Evolutionary conservation across 2,888 invertebrate species (phyloP), one percentile per base, ranked within the genome.

Genomic region (Dolichomitus sp.): DNA sequence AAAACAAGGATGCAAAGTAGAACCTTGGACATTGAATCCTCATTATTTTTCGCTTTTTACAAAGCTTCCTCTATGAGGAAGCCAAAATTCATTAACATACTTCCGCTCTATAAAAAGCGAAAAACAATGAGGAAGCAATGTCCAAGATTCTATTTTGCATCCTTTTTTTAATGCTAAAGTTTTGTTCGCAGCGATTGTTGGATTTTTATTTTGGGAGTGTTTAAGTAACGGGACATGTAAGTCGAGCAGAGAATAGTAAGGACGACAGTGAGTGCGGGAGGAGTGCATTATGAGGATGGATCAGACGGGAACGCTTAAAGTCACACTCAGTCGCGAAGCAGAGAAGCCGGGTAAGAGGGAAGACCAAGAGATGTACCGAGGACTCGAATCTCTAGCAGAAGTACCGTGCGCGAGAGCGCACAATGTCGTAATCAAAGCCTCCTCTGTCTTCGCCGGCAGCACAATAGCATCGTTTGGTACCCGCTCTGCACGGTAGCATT

Each of bases 401-500:
- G 66, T 52, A 54, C 73, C 45, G 68, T 68, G 45, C 40, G 59
- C 45, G 65, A 73, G 59, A 59, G 89, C 89, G 87, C 88, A 92
- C 92, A 92, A 92, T 92, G 89, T 92, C 88, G 92, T 91, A 92
- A 92, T 92, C 92, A 92, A 91, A 92, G 90, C 88, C 85, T 86
- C 84, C 88, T 88, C 88, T 88, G 88, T 90, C 89, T 89, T 89
- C 86, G 84, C 87, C 83, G 82, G 84, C 74, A 83, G 85, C 85
- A 92, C 92, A 91, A 92, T 92, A 88, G 89, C 88, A 85, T 90
- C 90, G 88, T 92, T 92, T 90, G 88, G 88, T 61, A 63, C 80
- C 61, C 37, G 33, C 73, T 80, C 68, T 59, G 68, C 68, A 54
- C 76, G 66, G 80, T 52, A 83, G 80, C 83, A 23, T 54, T 66